These are phyloP conservation scores for Ephestia elutella DNA, from an alignment of 1,140 invertebrate species.

Conservation along the genomic window DNA sequence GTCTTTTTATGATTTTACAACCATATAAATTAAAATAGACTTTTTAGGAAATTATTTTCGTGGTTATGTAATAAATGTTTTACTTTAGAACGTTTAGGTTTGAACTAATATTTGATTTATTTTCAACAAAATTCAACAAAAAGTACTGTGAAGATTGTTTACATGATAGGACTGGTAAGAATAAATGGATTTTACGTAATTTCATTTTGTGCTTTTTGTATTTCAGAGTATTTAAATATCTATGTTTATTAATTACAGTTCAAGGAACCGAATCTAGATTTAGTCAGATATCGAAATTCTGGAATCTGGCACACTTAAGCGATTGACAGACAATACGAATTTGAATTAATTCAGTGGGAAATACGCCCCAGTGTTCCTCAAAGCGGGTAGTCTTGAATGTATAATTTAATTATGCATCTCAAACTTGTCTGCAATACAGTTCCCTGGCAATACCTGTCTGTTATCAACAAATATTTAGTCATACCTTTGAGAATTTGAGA, in stretches of 20 bases:
- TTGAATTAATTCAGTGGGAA: neutral
- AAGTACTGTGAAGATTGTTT: no score
- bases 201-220: no score
- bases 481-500: neutral
- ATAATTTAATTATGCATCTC: slow-evolving; percentile 13
- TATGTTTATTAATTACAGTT: slow-evolving; percentile 13
- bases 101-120: no score
- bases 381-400: slow-evolving; percentile 5
- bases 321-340: slow-evolving; percentile 1
- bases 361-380: neutral
- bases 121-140: no score
- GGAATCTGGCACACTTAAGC: neutral
- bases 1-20: no score
- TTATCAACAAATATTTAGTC: slow-evolving; percentile 10
- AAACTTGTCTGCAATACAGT: neutral
- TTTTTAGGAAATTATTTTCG: no score
- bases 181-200: no score
- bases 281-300: neutral
- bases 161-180: no score
- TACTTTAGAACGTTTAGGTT: no score
- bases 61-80: no score
- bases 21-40: no score
- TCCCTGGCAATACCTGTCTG: slow-evolving; percentile 5
- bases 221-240: no score
- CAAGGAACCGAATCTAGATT: slow-evolving; percentile 13